Percentiles rank a stretch among this genome's conserved stretches.
Evolutionary conservation across 2,113 vertebrate genomes (phyloP).

Genomic region (Aepyceros melampus): DNA sequence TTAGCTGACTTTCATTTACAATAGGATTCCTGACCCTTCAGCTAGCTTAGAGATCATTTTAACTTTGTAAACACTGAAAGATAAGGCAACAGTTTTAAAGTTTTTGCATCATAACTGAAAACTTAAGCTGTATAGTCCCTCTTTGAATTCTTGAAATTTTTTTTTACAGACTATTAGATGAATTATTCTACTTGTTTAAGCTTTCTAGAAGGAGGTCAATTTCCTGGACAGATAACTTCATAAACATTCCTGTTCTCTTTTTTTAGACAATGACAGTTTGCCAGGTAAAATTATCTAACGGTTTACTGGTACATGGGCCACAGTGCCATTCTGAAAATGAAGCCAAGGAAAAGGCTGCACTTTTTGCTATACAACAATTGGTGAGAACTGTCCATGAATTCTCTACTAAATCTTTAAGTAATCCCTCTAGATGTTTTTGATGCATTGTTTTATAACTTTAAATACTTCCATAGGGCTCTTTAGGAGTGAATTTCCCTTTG

Average conservation of each 20-base stretch:
- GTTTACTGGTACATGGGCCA: slow-evolving; percentile 91
- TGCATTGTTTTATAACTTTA: slow-evolving; percentile 36
- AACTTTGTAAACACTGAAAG: neutral
- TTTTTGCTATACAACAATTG: slow-evolving; percentile 93
- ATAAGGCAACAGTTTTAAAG: neutral
- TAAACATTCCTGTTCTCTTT: slow-evolving; percentile 14
- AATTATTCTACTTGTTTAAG: neutral
- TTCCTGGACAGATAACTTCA: slow-evolving; percentile 1
- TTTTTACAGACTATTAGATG: neutral
- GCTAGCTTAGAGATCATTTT: neutral
- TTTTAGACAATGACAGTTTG: slow-evolving; percentile 90
- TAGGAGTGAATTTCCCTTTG: slow-evolving; percentile 89
- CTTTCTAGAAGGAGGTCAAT: neutral
- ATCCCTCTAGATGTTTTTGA: neutral
- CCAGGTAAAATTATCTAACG: slow-evolving; percentile 94
- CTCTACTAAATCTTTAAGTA: neutral
- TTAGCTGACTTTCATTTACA: neutral
- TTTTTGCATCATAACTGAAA: neutral
- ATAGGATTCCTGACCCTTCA: neutral
- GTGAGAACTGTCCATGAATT: slow-evolving; percentile 76
- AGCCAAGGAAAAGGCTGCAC: slow-evolving; percentile 94
- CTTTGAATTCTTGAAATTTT: neutral
- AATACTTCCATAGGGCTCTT: slow-evolving; percentile 83
- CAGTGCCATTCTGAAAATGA: slow-evolving; percentile 94
- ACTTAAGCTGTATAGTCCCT: neutral